Base-by-base conservation (phyloP, 2,113 vertebrate genomes). In the Sturnus vulgaris region DNA sequence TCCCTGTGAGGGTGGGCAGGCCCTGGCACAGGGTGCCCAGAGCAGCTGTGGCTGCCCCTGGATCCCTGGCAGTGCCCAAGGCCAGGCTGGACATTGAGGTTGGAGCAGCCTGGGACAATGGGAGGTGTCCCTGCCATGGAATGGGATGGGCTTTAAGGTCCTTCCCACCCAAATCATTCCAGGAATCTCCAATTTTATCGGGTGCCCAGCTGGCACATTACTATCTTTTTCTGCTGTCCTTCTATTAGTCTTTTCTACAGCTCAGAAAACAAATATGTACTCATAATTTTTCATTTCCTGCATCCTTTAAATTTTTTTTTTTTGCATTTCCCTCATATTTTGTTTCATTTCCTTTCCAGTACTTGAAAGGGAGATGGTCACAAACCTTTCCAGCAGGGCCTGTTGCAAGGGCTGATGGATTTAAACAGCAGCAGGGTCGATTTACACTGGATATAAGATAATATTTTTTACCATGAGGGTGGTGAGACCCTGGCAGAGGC, bases 51-150 rank as follows among this genome's bases (percentile, higher is more conserved):
- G 78, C 61, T 68, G 70, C 20, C 55, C 61, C 47, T 86, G 72
- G 40, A 81, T 13, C 68, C 76, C 75, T 88, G 75, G 66, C 5
- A 56, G 53, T 68, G 69, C 2, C 77, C 69, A 59, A 46, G 39
- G 69, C 39, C 60, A 66, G 69, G 77, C 2, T 86, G 53, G 53
- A 18, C 35, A 20, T 4, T 11, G 15, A 31, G 61, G 44, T 4
- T 0, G 86, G 69, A 73, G 28, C 60, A n/a, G 0, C 8, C 60
- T 66, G 69, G 60, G 44, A 13, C 1, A 0, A 2, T 59, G 69
- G 53, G 0, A 60, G 53, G 39, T 44, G 46, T 52, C 33, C 52
- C 33, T 59, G 46, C 33, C 27, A 6, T 33, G 25, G 44, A 27
- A 44, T 10, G 20, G n/a, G 30, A 55, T 24, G 33, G 4, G 5